phyloP scores from a whole-genome alignment of 2,113 vertebrate species.

The Monopterus albus region DNA sequence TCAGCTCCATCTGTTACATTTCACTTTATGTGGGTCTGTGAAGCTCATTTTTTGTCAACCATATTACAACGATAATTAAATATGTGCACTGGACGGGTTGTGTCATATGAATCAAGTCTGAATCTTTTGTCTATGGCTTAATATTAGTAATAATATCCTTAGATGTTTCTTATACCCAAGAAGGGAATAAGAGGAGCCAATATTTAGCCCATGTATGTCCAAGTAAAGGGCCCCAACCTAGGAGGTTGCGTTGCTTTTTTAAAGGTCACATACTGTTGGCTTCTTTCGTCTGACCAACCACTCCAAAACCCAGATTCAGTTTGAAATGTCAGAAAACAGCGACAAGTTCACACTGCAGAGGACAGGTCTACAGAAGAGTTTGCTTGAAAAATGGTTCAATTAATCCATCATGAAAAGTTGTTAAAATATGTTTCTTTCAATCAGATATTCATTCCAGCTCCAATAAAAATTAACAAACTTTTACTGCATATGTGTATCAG shows the following conservation, averaged over 20 bases:
- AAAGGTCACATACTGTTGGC: too few relatives aligned
- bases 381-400: neutral
- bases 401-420: neutral
- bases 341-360: neutral
- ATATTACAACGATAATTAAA: neutral
- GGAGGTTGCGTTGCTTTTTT: too few relatives aligned
- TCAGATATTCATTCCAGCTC: neutral
- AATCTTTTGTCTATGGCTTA: neutral
- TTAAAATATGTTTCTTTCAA: neutral
- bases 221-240: neutral
- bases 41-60: neutral
- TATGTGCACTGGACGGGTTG: neutral
- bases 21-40: neutral
- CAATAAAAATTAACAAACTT: neutral
- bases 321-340: neutral
- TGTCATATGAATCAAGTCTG: neutral
- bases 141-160: neutral
- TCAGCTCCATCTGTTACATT: constrained; percentile 27
- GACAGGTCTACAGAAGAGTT: neutral
- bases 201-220: too few relatives aligned
- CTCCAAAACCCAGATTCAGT: neutral
- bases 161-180: neutral
- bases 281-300: neutral
- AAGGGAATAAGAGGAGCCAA: too few relatives aligned
- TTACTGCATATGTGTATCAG: too few relatives aligned